Evolutionary conservation across 2,888 invertebrate species (phyloP).

Genomic region (Eilema depressum): DNA sequence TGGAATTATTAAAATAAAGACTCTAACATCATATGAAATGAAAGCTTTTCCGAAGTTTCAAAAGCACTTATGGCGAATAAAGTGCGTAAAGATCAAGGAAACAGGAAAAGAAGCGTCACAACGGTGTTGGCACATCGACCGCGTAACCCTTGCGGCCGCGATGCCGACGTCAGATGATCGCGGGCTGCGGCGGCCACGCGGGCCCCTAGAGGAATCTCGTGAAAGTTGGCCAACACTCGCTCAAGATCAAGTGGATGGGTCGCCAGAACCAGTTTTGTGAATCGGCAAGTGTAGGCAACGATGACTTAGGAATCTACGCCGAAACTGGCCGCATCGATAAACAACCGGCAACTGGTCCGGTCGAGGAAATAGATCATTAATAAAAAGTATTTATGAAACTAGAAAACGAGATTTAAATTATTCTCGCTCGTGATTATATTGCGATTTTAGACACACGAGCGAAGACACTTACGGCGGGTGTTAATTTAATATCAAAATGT

Average conservation of each 20-base stretch:
- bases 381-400: conserved; percentile 47
- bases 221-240: conserved; percentile 82
- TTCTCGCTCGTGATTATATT: conserved; percentile 40
- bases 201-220: conserved; percentile 80
- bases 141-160: conserved; percentile 37
- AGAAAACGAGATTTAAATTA: conserved; percentile 43
- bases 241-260: conserved; percentile 79
- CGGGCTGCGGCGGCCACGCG: conserved; percentile 40
- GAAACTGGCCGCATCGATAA: conserved; percentile 44
- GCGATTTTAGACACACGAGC: conserved; percentile 1
- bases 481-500: conserved; percentile 35
- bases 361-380: conserved; percentile 53
- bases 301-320: conserved; percentile 58
- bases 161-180: conserved; percentile 59
- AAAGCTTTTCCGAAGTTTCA: conserved; percentile 47
- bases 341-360: conserved; percentile 45
- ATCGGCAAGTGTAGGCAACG: conserved; percentile 76
- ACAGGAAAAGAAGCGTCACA: conserved; percentile 40
- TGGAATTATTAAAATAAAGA: conserved; percentile 30
- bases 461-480: conserved; percentile 9
- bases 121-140: conserved; percentile 38
- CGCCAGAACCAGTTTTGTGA: conserved; percentile 75
- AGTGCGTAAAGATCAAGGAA: conserved; percentile 45
- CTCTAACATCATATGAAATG: conserved; percentile 34
- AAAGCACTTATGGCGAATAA: conserved; percentile 39